Evolutionary conservation across 2,797 vertebrate species (phyloP), one percentile per base, ranked within the genome.

Genomic region (Thamnophis elegans): DNA sequence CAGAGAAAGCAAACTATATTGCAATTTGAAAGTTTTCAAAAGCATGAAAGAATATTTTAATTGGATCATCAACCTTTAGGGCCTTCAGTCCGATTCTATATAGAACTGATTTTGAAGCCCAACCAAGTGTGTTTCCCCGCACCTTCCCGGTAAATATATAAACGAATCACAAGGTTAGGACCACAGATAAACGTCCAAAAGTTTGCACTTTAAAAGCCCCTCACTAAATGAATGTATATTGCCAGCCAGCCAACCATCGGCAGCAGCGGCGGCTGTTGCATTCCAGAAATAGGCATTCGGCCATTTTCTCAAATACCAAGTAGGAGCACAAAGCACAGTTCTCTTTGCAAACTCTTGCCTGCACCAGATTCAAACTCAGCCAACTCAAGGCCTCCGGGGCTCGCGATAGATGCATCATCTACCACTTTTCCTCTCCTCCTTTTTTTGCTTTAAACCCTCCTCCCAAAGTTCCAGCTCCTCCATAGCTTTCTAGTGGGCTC

Each of bases 231-330:
- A 47, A 90, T 51, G 56, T 91, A 47, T 85, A 22, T 58, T 65
- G 59, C 54, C 59, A 92, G 89, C 51, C 91, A 91, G 68, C 90
- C 90, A 82, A 93, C 90, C 88, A 73, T 85, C 60, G 82, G 88
- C 93, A 92, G 88, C 93, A 91, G 92, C 92, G 93, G 89, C 93
- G 92, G 90, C 89, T 90, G 78, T 92, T 90, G 90, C 95, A 87
- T 94, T 96, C 92, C 95, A 94, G 92, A 94, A 94, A 96, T 95
- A 94, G 94, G 96, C 97, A 97, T 97, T 97, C 98, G 97, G 98
- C 98, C 98, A 99, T 99, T 98, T 99, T 99, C 98, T 97, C 95
- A 92, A 96, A 96, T 95, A 95, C 95, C 97, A 98, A 95, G 89
- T 62, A 88, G 92, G 82, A 88, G 68, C 98, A 97, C 97, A 97